Evolutionary conservation across 2,888 invertebrate species (phyloP), one percentile per base, ranked within the genome.

Genomic region (Pteria penguin): DNA sequence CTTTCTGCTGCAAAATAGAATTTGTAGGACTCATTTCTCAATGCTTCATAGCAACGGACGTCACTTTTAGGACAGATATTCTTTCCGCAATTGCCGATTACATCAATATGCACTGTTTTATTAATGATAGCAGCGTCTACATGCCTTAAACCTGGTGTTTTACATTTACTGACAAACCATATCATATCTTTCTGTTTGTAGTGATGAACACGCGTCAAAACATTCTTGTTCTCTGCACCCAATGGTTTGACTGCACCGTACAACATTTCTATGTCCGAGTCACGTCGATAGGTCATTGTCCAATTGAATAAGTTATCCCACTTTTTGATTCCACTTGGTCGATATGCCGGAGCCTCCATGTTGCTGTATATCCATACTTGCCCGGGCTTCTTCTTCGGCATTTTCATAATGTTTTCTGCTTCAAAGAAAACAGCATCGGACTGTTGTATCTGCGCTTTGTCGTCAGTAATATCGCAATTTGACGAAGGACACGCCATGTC

Each of bases 161-260:
- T 96, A 91, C 98, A 98, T 93, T 98, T 98, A 52, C 98, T 98
- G 71, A 98, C 98, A 93, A 98, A 98, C 97, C 98, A 98, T 71
- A 98, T 98, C 4, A 97, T 92, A 96, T 95, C 96, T 93, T 96
- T 97, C 60, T 97, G 97, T 92, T 98, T 98, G 90, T 97, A 97
- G 45, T 14, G 45, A 45, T 14, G 18, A 18, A 14, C 45, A 45
- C 11, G 45, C 11, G 11, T 45, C 11, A 45, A 18, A 14, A 18
- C 18, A 14, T 18, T 8, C 8, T 45, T 45, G 0, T 96, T 96
- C 2, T 90, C 89, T 80, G 84, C 90, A 78, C 91, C 88, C 66
- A 75, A 81, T 4, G 36, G 8, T 18, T 8, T 45, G 11, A 45
- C 8, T 86, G 96, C 93, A 92, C 98, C 98, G 91, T 98, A 98